Evolutionary conservation across 2,113 vertebrate genomes (phyloP), one percentile per base, ranked within the genome.

Genomic region (Cryptotis parvus): DNA sequence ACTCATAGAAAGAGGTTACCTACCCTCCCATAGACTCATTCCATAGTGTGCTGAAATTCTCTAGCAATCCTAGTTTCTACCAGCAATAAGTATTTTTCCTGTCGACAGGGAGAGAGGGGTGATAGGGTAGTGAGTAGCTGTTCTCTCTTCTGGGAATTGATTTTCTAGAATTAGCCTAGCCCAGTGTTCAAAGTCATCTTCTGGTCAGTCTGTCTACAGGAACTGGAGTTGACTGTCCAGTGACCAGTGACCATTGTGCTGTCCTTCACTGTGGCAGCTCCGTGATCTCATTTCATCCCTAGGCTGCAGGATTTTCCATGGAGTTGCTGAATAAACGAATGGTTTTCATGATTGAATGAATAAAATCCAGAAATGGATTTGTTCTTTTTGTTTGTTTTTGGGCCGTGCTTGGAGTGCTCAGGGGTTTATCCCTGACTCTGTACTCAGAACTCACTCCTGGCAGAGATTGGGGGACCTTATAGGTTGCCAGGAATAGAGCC

Each of bases 121-220:
- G n/a, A 39, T 10, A 35, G 6, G 12, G 16, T 5, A 45, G 35
- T 16, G 14, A 45, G 27, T 33, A 0, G 1, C 11, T 31, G 4
- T 61, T 24, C 9, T 2, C 10, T 49, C 14, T 49, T 49, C 45
- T 49, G 45, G 10, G 45, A 49, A 49, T 49, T 45, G 1, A 22
- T 81, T 55, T 55, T 4, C 22, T 41, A 35, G 29, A 66, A 1
- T 66, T 22, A 69, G 75, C 18, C 29, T 8, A 4, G 2, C 41
- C 27, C 31, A 4, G 31, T 69, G 8, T 15, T 41, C 85, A 65
- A 14, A 58, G 27, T 75, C n/a, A 79, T 43, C 20, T 15, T 58
- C 55, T 45, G 16, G 8, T 43, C 43, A 63, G 55, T 24, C 31
- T 26, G 3, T 63, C 24, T 26, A 43, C 35, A 31, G 73, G 15